A percentile compares a stretch with the other conserved stretches of the same genome.
Evolutionary conservation across 1,140 invertebrate species (phyloP).

Genomic region (Pseudobourletiella spinata): DNA sequence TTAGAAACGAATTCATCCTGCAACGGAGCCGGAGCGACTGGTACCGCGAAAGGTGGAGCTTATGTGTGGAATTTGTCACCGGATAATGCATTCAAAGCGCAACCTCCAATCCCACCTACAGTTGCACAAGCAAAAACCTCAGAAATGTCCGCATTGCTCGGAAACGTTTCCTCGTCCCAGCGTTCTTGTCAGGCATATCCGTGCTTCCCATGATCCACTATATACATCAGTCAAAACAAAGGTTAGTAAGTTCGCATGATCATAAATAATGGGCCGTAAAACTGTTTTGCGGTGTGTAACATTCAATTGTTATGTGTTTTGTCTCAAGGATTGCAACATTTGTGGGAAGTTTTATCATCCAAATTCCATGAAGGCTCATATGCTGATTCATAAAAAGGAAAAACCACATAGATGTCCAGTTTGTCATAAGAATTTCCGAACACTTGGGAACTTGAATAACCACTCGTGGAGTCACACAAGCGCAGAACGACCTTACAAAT

Average conservation of each 20-base stretch:
- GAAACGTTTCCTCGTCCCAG: slow-evolving; percentile 73
- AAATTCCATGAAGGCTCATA: slow-evolving; percentile 38
- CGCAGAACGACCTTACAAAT: slow-evolving; percentile 74
- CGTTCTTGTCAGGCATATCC: slow-evolving; percentile 70
- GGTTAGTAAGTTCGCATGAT: slow-evolving; percentile 41
- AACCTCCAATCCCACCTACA: background rate
- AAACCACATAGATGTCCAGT: slow-evolving; percentile 65
- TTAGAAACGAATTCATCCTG: slow-evolving; percentile 6
- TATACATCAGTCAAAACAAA: slow-evolving; percentile 55
- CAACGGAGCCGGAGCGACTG: background rate
- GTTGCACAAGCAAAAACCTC: slow-evolving; percentile 45
- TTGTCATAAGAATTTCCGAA: slow-evolving; percentile 74
- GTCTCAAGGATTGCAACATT: slow-evolving; percentile 26
- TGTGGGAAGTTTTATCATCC: slow-evolving; percentile 33
- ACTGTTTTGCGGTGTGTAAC: too few relatives aligned
- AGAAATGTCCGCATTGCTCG: slow-evolving; percentile 69
- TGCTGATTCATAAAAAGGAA: slow-evolving; percentile 53
- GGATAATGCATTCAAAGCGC: slow-evolving; percentile 7
- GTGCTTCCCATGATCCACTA: slow-evolving; percentile 63
- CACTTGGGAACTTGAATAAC: slow-evolving; percentile 78
- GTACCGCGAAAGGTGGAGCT: slow-evolving; percentile 8
- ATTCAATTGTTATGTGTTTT: slow-evolving; percentile 1
- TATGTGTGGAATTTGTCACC: slow-evolving; percentile 15
- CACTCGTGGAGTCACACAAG: slow-evolving; percentile 83
- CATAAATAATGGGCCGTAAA: too few relatives aligned